These are phyloP conservation scores for Pollenia griseotomentosa DNA, from an alignment of 2,888 invertebrate species.

Conservation along the genomic window DNA sequence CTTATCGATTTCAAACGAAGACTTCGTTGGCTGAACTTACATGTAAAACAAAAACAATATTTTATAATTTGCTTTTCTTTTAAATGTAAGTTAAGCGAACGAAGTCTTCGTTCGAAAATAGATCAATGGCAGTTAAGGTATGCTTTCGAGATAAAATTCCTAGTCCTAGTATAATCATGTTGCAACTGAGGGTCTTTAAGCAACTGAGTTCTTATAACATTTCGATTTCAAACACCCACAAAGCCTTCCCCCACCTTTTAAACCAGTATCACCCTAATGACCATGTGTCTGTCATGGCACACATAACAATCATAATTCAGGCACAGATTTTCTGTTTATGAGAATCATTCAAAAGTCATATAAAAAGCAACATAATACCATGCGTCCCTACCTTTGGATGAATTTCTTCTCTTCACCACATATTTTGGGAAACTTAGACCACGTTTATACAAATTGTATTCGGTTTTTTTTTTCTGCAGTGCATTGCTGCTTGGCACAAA, in stretches of 20 bases:
- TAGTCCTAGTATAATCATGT: too few species aligned
- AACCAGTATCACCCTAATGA: slow-evolving; percentile 25
- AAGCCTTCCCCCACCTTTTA: not conserved
- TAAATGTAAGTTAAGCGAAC: too few species aligned
- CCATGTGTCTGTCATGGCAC: slow-evolving; percentile 1
- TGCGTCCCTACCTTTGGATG: slow-evolving; percentile 22
- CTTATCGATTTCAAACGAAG: too few species aligned
- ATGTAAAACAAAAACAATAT: too few species aligned
- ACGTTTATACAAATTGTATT: slow-evolving; percentile 42
- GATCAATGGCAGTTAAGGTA: too few species aligned
- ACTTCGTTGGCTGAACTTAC: too few species aligned
- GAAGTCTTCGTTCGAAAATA: too few species aligned
- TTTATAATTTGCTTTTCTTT: too few species aligned
- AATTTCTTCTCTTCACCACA: not conserved
- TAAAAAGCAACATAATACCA: slow-evolving; percentile 36
- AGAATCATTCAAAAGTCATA: slow-evolving; percentile 65
- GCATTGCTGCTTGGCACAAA: slow-evolving; percentile 61
- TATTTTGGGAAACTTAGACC: slow-evolving; percentile 15
- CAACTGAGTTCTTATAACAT: not conserved
- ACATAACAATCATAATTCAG: slow-evolving; percentile 67
- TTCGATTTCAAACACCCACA: not conserved
- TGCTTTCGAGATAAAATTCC: too few species aligned
- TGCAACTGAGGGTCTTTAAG: too few species aligned
- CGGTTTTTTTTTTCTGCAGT: slow-evolving; percentile 3
- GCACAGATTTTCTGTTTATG: slow-evolving; percentile 68